Evolutionary conservation across 2,888 invertebrate genomes (phyloP), one percentile per base, ranked within the genome.

Genomic region (Philonicus albiceps): DNA sequence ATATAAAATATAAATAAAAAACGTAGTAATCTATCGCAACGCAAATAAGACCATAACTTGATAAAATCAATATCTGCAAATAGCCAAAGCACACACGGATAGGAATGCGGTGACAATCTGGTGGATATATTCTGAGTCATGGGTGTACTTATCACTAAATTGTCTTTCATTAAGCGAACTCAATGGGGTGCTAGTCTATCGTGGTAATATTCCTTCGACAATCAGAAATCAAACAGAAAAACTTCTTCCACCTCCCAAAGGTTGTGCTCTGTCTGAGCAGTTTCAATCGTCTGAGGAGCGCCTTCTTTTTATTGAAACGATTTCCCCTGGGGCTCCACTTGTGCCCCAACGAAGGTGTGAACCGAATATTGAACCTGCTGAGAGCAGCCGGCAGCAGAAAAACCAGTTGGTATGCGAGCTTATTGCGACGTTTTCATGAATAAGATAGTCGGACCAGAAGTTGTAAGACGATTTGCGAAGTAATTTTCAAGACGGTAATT

Each of bases 351-450:
- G 81, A 13, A 81, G 55, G 81, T 81, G 81, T 81, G 81, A 81
- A 81, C 81, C 55, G 81, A 81, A 81, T 81, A 64, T 81, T 81
- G 81, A 81, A 81, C 81, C 49, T 53, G 31, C 81, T 31, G 27
- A 13, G 31, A 74, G 13, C 40, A 73, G 74, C 74, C 74, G 74
- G 34, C 34, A 3, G 34, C 34, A 3, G 7, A 16, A 27, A 78
- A 43, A 78, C 49, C 74, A 74, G 74, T 74, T 74, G 34, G 74
- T 34, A 22, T 27, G 27, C 7, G 64, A 64, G 55, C 64, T 64
- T 64, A 64, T 64, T 64, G 64, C 64, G 64, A 11, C 64, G 64
- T 64, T 64, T 64, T 64, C 27, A 22, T 64, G 7, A 64, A 22
- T 64, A 64, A 64, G 64, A 64, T 11, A 22, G 19, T 64, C 27